Evolutionary conservation across 2,888 invertebrate species (phyloP).

Genomic region (Lasioglossum villosulum): DNA sequence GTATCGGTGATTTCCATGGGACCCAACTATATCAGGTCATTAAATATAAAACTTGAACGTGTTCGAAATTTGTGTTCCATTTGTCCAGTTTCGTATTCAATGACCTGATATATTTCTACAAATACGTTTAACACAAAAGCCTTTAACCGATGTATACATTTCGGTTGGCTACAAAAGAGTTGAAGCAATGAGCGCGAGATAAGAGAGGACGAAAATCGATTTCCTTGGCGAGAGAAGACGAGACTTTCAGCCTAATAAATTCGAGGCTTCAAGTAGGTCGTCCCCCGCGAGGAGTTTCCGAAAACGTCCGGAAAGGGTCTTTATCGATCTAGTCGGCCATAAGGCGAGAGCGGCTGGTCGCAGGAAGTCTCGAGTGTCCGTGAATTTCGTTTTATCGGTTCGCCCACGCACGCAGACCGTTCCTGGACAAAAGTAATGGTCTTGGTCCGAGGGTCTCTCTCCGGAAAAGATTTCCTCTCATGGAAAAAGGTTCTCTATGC

Average conservation of each 20-base stretch:
- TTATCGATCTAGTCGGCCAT: background rate
- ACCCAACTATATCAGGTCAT: too few relatives aligned
- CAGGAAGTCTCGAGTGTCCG: conserved; percentile 19
- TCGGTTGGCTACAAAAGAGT: too few relatives aligned
- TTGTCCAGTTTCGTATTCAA: too few relatives aligned
- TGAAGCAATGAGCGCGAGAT: background rate
- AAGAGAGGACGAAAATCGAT: background rate
- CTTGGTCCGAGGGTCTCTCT: background rate
- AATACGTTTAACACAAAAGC: too few relatives aligned
- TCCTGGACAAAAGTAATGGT: conserved; percentile 28
- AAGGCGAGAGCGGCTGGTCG: background rate
- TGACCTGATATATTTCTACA: too few relatives aligned
- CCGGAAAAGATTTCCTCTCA: conserved; percentile 25
- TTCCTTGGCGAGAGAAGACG: background rate
- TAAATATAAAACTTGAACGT: too few relatives aligned
- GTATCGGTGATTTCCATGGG: too few relatives aligned
- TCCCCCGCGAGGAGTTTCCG: background rate
- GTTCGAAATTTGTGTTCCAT: too few relatives aligned
- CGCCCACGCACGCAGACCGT: conserved; percentile 23
- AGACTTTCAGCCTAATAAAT: background rate
- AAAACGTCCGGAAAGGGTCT: conserved; percentile 2
- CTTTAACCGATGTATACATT: too few relatives aligned
- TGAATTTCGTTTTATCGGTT: conserved; percentile 35
- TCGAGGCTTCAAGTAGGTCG: background rate
- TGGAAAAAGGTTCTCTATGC: conserved; percentile 38